A percentile compares a stretch with the other conserved stretches of the same genome.
Conservation (phyloP, 1,140 invertebrate genomes). For the Drosophila cardini region DNA sequence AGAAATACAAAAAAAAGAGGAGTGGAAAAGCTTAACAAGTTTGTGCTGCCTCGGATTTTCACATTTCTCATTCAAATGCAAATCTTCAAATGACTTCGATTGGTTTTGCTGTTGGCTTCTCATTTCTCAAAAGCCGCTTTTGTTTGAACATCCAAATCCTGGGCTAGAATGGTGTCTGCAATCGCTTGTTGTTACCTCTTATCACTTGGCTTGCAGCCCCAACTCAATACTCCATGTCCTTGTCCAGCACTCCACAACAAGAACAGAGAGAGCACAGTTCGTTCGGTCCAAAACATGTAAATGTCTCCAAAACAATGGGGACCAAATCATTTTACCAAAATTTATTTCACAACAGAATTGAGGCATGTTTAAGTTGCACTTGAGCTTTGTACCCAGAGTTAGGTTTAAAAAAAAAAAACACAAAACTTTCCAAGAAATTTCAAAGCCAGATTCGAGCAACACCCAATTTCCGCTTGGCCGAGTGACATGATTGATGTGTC, state of each 20-base stretch:
- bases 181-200: conserved; percentile 38
- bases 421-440: not conserved
- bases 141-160: conserved; percentile 46
- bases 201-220: conserved; percentile 50
- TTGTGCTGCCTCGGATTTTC: conserved; percentile 26
- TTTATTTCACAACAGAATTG: conserved; percentile 52
- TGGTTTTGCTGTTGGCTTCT: conserved; percentile 69
- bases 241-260: conserved; percentile 42
- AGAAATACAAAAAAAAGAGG: too few species aligned
- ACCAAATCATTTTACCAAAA: conserved; percentile 65
- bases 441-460: conserved; percentile 37
- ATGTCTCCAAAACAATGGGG: conserved; percentile 63
- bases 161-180: conserved; percentile 27
- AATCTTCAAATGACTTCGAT: conserved; percentile 82
- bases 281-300: conserved; percentile 51
- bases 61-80: conserved; percentile 75
- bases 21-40: conserved; percentile 35
- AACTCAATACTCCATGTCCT: conserved; percentile 12
- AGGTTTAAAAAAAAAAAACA: not conserved
- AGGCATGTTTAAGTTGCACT: conserved; percentile 53
- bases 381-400: conserved; percentile 4
- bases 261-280: conserved; percentile 12
- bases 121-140: conserved; percentile 48
- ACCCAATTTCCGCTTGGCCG: conserved; percentile 79
- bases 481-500: conserved; percentile 77